Conservation (phyloP, 1,140 invertebrate species). For the Orussus abietinus region DNA sequence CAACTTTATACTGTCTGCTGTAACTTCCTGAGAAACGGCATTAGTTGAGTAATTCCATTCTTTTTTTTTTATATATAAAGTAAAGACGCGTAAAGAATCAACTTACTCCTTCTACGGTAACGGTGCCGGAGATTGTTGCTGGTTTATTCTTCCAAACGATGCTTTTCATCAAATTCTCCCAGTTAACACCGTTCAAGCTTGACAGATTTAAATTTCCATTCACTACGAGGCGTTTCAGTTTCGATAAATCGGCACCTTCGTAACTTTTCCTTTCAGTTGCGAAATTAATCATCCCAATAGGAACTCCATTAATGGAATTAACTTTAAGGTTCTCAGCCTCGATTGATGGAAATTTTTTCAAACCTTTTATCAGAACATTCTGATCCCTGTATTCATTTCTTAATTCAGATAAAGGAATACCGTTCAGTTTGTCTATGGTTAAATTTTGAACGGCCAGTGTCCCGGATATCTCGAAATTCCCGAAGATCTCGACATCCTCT, state of each 20-base stretch:
- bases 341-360: constrained; percentile 29
- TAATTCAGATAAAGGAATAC: constrained; percentile 9
- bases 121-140: constrained; percentile 22
- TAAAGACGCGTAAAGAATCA: constrained; percentile 3
- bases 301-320: constrained; percentile 30
- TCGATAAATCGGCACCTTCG: constrained; percentile 23
- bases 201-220: constrained; percentile 25
- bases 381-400: constrained; percentile 13
- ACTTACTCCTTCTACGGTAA: constrained; percentile 28
- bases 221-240: constrained; percentile 24
- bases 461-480: constrained; percentile 25
- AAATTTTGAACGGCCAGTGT: constrained; percentile 27
- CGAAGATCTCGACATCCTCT: constrained; percentile 20
- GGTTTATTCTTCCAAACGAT: constrained; percentile 32
- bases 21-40: constrained; percentile 23
- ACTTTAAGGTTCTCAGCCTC: constrained; percentile 25
- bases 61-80: constrained; percentile 1
- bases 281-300: constrained; percentile 25
- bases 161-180: constrained; percentile 25
- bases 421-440: constrained; percentile 20
- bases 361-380: constrained; percentile 16
- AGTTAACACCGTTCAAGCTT: constrained; percentile 23
- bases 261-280: constrained; percentile 5
- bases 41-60: constrained; percentile 3
- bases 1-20: constrained; percentile 12